Percentiles rank a stretch among this genome's conserved stretches.
Conservation (phyloP, 1,140 invertebrate species). For the Planococcus citri region DNA sequence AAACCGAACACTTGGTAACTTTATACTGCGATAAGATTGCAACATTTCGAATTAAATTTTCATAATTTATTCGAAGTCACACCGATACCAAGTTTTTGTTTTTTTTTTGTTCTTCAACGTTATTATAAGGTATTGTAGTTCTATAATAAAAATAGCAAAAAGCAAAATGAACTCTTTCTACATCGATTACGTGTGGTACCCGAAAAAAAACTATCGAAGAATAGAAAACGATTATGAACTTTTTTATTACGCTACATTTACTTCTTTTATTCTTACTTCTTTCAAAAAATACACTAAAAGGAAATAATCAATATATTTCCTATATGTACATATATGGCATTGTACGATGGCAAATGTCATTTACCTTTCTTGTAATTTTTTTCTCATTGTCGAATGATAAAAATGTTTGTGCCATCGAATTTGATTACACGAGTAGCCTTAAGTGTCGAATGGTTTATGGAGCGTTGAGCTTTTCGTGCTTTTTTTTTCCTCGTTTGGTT, state of each 20-base stretch:
- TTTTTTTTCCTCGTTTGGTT: no score
- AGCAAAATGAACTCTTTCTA: not conserved
- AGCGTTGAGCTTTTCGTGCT: no score
- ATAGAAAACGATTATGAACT: not conserved
- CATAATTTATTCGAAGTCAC: no score
- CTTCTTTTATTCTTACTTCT: conserved; percentile 1
- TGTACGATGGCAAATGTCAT: conserved; percentile 2
- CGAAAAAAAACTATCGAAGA: not conserved
- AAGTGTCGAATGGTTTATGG: no score
- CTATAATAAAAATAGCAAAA: no score
- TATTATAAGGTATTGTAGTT: no score
- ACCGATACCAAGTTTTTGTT: no score
- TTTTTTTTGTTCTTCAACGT: no score
- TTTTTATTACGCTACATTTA: conserved; percentile 8
- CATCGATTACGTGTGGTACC: not conserved
- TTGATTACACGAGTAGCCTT: not conserved
- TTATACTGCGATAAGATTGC: no score
- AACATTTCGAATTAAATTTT: no score
- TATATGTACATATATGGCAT: not conserved
- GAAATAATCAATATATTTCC: not conserved
- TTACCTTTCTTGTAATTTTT: conserved; percentile 1
- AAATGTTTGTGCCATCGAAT: not conserved
- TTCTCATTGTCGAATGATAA: not conserved
- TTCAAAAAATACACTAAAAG: not conserved
- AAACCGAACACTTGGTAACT: no score